Evolutionary conservation across 92 coral and sea anemone genomes (phyloP).

Genomic region (Galaxea fascicularis): DNA sequence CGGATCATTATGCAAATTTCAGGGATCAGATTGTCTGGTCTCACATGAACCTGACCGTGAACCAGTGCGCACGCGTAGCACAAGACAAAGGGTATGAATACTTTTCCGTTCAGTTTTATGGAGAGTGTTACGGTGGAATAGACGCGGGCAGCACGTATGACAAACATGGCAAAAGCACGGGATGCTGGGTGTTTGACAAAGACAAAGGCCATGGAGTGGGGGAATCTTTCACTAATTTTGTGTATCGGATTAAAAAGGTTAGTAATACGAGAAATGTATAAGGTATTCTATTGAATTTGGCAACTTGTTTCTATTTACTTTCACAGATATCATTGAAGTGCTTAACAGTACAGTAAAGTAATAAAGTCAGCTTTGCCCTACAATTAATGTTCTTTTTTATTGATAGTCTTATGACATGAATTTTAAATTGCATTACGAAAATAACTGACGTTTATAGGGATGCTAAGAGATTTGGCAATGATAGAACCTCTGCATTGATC

Average conservation of each 20-base stretch:
- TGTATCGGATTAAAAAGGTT: slow-evolving; percentile 26
- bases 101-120: slow-evolving; percentile 86
- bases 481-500: too few species aligned
- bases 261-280: too few species aligned
- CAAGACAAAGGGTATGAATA: slow-evolving; percentile 55
- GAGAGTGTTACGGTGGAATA: slow-evolving; percentile 83
- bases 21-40: slow-evolving; percentile 75
- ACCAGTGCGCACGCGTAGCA: slow-evolving; percentile 79
- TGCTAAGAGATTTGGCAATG: too few species aligned
- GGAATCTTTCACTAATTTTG: slow-evolving; percentile 20
- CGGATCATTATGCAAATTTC: slow-evolving; percentile 53
- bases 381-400: too few species aligned
- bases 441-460: too few species aligned
- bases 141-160: slow-evolving; percentile 37
- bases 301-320: too few species aligned
- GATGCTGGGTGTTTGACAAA: not conserved
- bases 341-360: too few species aligned
- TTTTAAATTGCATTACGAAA: too few species aligned
- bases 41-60: slow-evolving; percentile 58
- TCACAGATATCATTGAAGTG: too few species aligned
- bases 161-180: slow-evolving; percentile 27
- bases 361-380: too few species aligned
- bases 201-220: slow-evolving; percentile 15
- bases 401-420: too few species aligned
- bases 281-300: too few species aligned